Percentiles rank a stretch among this genome's conserved stretches.
Evolutionary conservation across 2,888 invertebrate species (phyloP).

Genomic region (Hanleya hanleyi): DNA sequence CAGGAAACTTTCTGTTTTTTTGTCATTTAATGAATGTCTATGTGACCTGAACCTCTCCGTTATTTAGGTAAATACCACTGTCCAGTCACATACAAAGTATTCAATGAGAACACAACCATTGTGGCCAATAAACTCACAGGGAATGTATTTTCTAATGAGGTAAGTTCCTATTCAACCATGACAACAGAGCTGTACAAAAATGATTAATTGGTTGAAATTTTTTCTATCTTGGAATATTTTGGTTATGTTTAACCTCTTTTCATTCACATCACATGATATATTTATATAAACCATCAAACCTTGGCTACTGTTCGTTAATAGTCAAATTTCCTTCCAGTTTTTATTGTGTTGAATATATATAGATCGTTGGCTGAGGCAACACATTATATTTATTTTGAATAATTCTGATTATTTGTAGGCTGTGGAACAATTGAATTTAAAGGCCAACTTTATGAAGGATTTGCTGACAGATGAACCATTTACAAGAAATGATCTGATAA

Average conservation of each 20-base stretch:
- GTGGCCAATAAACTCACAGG: conserved; percentile 92
- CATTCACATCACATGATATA: background rate
- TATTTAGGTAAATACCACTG: conserved; percentile 87
- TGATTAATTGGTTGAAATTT: background rate
- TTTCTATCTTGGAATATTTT: background rate
- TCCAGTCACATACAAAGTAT: conserved; percentile 92
- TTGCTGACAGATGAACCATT: conserved; percentile 92
- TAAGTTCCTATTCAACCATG: conserved; percentile 47
- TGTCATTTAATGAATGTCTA: background rate
- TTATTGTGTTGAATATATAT: too few relatives aligned
- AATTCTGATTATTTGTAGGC: conserved; percentile 77
- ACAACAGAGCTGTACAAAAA: too few relatives aligned
- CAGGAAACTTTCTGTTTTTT: background rate
- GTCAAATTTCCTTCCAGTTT: too few relatives aligned
- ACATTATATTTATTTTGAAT: too few relatives aligned
- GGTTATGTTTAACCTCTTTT: background rate
- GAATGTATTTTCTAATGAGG: conserved; percentile 95
- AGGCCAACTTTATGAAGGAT: conserved; percentile 93
- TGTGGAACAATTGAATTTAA: conserved; percentile 95
- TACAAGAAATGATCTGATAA: conserved; percentile 90
- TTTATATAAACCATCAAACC: too few relatives aligned
- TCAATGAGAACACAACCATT: conserved; percentile 95
- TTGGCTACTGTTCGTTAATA: too few relatives aligned
- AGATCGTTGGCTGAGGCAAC: too few relatives aligned
- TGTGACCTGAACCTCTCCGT: background rate